Base-by-base conservation (phyloP, 2,888 invertebrate species). In the Lypha dubia region DNA sequence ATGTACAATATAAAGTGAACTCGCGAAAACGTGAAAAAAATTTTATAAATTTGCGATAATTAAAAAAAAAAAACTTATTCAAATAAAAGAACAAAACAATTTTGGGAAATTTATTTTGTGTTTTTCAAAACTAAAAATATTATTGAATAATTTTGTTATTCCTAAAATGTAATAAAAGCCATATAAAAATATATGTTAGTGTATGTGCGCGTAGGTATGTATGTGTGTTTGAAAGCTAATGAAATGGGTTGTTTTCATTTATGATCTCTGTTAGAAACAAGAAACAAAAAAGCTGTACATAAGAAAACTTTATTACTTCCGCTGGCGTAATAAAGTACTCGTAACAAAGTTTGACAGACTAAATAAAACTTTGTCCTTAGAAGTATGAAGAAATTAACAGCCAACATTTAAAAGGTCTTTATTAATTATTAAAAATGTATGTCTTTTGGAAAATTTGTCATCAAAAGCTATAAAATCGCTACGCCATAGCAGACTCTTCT, bases 321-420 rank as follows among this genome's bases (percentile, higher is more conserved):
- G 13, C 46, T 46, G 15, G 35, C 60, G 1, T 28, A 73, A 46
- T 22, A 46, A 32, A 49, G n/a, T n/a, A n/a, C n/a, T n/a, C n/a
- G n/a, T 22, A n/a, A 62, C 62, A 73, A 60, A 62, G 49, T 62
- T 62, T 60, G 35, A 1, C 35, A 49, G 49, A 11, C 20, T 24
- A 20, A 35, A 38, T 13, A 7, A 49, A 73, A 73, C n/a, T 49
- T 73, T 73, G n/a, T 49, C 62, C 49, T 62, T 15, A 60, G 8
- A 53, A 56, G 24, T 7, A 15, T 6, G 44, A 58, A 71, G 20
- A 13, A 46, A 46, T 49, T 32, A 49, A 60, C 73, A 49, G 41
- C 9, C 46, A 35, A 46, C 35, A 49, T 46, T 22, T 49, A 62
- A 49, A 73, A 73, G 24, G 46, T 20, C 73, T 62, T 38, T 20